Percentiles rank a stretch among this genome's conserved stretches.
phyloP scores from a whole-genome alignment of 2,888 invertebrate species.

The Cheilosia impressa region DNA sequence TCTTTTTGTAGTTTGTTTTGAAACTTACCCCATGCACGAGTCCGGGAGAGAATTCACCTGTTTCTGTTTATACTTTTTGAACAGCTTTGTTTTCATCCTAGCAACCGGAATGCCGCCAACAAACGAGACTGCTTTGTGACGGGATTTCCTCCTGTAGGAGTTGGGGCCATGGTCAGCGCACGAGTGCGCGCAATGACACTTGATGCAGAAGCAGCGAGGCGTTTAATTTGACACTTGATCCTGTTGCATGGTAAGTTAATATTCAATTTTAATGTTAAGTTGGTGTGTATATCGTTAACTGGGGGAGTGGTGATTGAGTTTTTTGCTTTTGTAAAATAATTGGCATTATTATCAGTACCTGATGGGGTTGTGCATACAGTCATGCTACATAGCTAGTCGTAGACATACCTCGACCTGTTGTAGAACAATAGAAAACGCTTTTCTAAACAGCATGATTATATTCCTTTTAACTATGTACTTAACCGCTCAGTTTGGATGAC shows the following conservation, averaged over 20 bases:
- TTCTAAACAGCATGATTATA: too few relatives aligned
- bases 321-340: background rate
- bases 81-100: slow-evolving; percentile 55
- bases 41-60: slow-evolving; percentile 42
- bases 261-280: slow-evolving; percentile 11
- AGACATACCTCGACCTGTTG: too few relatives aligned
- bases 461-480: too few relatives aligned
- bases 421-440: too few relatives aligned
- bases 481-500: too few relatives aligned
- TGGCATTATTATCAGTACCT: background rate
- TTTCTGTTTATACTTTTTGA: slow-evolving; percentile 27
- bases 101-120: slow-evolving; percentile 65
- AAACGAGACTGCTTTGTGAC: slow-evolving; percentile 10
- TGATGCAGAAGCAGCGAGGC: slow-evolving; percentile 54
- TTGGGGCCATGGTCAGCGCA: slow-evolving; percentile 53
- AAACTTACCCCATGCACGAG: slow-evolving; percentile 48
- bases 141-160: slow-evolving; percentile 22
- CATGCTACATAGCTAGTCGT: too few relatives aligned
- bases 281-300: slow-evolving; percentile 3
- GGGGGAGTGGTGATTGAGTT: slow-evolving; percentile 3
- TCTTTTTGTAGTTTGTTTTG: slow-evolving; percentile 5
- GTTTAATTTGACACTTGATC: slow-evolving; percentile 66
- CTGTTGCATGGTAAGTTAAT: slow-evolving; percentile 61
- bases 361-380: background rate
- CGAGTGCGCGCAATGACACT: slow-evolving; percentile 64